Base-by-base conservation (phyloP, 1,140 invertebrate genomes). In the Papilio dardanus region DNA sequence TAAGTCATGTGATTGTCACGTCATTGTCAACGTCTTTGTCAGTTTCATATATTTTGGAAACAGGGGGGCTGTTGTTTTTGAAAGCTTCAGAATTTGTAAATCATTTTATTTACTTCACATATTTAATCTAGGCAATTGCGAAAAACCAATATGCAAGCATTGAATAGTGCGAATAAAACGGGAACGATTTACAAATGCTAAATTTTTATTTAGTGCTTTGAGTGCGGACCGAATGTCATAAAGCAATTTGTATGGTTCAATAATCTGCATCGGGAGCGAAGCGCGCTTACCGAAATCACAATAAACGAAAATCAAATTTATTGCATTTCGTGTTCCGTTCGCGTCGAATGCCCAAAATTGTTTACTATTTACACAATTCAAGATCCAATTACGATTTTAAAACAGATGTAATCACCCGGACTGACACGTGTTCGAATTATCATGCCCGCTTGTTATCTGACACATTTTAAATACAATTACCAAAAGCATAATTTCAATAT, bases 361-460 rank as follows among this genome's bases (percentile, higher is more conserved):
- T 62, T 62, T 62, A 24, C 10, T 62, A 62, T 62, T 62, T 62
- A 62, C 54, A 12, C 54, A 62, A 62, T 62, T 62, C 21, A 62
- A 62, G 54, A 62, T 62, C 54, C 54, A 62, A 62, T 62, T 62
- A 62, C 54, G 24, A 62, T 62, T 62, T 62, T 62, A 62, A 62
- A 62, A 62, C 54, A 62, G 10, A 62, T 62, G 54, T 62, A 62
- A 28, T 62, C 54, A 28, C 24, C 54, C 54, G 54, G 54, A 62
- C 10, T 62, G 54, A 10, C 46, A 19, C 54, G 54, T 62, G 54
- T 62, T 28, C 24, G 21, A 62, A 62, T 62, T 62, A 62, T 28
- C 54, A 28, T 7, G 10, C 54, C 10, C 10, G 54, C 21, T 62
- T 62, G 10, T 54, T 54, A 58, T 58, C 10, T 12, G 50, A 12